Conservation (phyloP, 2,113 vertebrate genomes). For the Prochilodus magdalenae region DNA sequence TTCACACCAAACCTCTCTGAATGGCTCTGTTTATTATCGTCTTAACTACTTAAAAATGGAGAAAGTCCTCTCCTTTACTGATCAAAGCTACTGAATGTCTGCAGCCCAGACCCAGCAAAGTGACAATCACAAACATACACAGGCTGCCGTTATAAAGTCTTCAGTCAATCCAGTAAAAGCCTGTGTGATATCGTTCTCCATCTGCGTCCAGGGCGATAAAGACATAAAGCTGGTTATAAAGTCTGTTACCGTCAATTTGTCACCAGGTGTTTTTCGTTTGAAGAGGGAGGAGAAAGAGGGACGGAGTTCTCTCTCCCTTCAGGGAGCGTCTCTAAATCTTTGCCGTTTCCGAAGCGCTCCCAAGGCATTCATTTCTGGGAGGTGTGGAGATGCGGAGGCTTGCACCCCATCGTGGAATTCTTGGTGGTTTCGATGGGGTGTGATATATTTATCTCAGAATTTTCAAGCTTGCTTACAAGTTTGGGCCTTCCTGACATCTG, state of each 20-base stretch:
- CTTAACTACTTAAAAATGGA: too few relatives aligned
- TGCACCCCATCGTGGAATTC: background rate
- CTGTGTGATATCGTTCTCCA: conserved; percentile 34
- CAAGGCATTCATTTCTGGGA: conserved; percentile 49
- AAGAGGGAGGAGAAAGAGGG: conserved; percentile 43
- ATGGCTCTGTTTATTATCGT: too few relatives aligned
- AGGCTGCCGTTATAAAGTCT: conserved; percentile 17
- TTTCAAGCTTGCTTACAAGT: background rate
- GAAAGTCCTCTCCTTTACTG: too few relatives aligned
- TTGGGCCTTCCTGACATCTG: background rate
- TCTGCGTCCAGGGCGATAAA: conserved; percentile 40
- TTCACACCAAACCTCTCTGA: too few relatives aligned
- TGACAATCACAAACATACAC: background rate
- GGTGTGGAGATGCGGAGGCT: conserved; percentile 27
- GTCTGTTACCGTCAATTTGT: conserved; percentile 49
- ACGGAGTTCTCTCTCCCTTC: conserved; percentile 18
- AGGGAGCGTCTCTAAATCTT: conserved; percentile 64
- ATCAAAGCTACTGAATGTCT: background rate
- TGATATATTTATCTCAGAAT: conserved; percentile 10
- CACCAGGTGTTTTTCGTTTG: conserved; percentile 76
- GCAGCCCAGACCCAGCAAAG: background rate
- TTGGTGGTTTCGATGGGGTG: background rate
- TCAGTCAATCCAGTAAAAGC: background rate
- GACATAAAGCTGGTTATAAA: conserved; percentile 46
- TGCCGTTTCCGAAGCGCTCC: conserved; percentile 60